Conservation (phyloP, 1,140 invertebrate genomes). For the Heliconius nattereri region DNA sequence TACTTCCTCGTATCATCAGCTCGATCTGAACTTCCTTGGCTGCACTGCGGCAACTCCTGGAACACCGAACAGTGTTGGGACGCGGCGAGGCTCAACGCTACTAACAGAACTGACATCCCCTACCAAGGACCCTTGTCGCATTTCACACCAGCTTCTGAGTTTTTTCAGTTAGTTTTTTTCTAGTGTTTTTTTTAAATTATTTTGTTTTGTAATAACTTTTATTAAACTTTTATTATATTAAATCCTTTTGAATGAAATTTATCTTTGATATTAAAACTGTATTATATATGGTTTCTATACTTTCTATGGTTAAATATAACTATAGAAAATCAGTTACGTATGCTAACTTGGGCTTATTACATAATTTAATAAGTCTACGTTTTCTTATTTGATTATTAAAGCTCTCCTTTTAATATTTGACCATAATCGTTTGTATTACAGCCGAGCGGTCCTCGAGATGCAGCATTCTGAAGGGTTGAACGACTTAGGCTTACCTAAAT, state of each 20-base stretch:
- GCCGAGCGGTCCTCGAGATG: constrained; percentile 90
- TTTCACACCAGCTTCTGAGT: constrained; percentile 85
- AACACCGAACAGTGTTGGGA: constrained; percentile 89
- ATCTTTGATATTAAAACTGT: no score
- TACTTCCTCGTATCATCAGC: constrained; percentile 90
- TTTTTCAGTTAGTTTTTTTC: constrained; percentile 67
- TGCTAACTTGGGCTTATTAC: no score
- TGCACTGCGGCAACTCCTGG: constrained; percentile 91
- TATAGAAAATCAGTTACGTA: no score
- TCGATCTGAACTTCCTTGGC: constrained; percentile 89
- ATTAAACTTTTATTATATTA: no score
- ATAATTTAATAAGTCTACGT: no score
- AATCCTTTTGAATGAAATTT: no score
- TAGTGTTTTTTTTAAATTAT: constrained; percentile 5
- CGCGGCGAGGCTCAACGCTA: constrained; percentile 56
- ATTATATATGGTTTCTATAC: no score
- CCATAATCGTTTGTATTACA: constrained; percentile 63
- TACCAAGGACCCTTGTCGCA: constrained; percentile 76
- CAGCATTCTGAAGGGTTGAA: constrained; percentile 87
- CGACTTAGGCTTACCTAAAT: constrained; percentile 87
- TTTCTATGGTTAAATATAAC: no score
- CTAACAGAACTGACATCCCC: constrained; percentile 61
- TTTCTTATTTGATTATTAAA: no score
- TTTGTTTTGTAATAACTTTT: background rate
- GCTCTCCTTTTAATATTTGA: no score